A percentile compares a stretch with the other conserved stretches of the same genome.
phyloP scores from a whole-genome alignment of 2,888 invertebrate species.

The Parnassius glacialis region DNA sequence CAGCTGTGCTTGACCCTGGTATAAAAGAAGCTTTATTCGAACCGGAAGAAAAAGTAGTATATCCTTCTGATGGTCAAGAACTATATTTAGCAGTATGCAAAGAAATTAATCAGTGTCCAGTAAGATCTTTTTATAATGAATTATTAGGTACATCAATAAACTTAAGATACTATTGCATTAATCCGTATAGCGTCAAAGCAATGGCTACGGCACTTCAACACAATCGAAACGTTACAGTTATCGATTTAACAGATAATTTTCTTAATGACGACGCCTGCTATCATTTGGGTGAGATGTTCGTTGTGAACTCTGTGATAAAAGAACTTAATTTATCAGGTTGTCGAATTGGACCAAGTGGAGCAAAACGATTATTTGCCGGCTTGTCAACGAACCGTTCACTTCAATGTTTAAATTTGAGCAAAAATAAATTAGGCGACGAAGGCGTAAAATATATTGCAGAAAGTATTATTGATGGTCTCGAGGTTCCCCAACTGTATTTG shows the following conservation, averaged over 20 bases:
- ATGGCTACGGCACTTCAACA: constrained; percentile 54
- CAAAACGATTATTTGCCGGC: constrained; percentile 38
- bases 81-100: constrained; percentile 55
- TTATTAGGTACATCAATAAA: constrained; percentile 51
- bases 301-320: constrained; percentile 43
- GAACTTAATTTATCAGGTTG: constrained; percentile 61
- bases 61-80: constrained; percentile 59
- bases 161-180: constrained; percentile 58
- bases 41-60: constrained; percentile 41
- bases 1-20: constrained; percentile 60
- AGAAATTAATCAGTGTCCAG: constrained; percentile 53
- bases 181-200: constrained; percentile 53
- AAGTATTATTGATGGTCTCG: constrained; percentile 43
- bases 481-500: constrained; percentile 46
- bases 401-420: constrained; percentile 45
- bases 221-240: constrained; percentile 49
- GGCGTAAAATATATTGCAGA: constrained; percentile 46
- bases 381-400: constrained; percentile 45
- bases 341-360: constrained; percentile 52
- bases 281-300: constrained; percentile 60
- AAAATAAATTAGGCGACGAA: constrained; percentile 49
- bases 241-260: constrained; percentile 60
- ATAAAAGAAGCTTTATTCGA: constrained; percentile 49
- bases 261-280: constrained; percentile 56
- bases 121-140: constrained; percentile 47